A percentile compares a stretch with the other conserved stretches of the same genome.
Evolutionary conservation across 2,888 invertebrate genomes (phyloP).

Genomic region (Cryptocheilus praepositus): DNA sequence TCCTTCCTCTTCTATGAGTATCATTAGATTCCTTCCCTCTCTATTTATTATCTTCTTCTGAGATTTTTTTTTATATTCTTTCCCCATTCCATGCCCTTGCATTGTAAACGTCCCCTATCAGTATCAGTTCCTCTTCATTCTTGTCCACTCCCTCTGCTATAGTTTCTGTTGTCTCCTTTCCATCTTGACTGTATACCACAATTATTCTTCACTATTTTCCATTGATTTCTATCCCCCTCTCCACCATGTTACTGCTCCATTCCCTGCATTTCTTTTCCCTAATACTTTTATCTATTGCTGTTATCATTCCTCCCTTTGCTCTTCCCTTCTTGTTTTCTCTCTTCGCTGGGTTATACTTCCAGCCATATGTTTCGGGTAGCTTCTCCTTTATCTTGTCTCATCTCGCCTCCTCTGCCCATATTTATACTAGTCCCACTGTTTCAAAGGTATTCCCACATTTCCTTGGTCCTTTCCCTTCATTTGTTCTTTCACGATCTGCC

Average conservation of each 20-base stretch:
- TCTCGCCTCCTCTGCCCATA: no score
- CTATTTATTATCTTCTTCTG: constrained; percentile 3
- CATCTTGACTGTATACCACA: not conserved
- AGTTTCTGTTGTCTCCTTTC: not conserved
- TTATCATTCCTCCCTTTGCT: not conserved
- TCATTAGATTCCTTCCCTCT: not conserved
- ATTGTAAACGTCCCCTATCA: constrained; percentile 8
- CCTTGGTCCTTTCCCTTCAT: not conserved
- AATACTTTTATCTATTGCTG: not conserved
- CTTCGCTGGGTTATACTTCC: not conserved
- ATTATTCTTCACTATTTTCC: not conserved
- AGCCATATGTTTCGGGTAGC: not conserved
- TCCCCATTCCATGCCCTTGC: not conserved
- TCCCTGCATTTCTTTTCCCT: not conserved
- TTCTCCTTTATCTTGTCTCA: not conserved
- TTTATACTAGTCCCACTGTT: not conserved
- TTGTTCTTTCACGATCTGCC: no score
- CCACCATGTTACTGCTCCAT: not conserved
- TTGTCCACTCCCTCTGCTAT: not conserved
- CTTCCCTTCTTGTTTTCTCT: not conserved
- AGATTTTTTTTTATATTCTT: constrained; percentile 9
- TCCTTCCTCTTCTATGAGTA: constrained; percentile 1
- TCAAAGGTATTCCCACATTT: not conserved
- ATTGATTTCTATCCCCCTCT: not conserved
- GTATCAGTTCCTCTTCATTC: not conserved